These are phyloP conservation scores for Proterorhinus semilunaris DNA, from an alignment of 2,113 vertebrate species.

Conservation along the genomic window DNA sequence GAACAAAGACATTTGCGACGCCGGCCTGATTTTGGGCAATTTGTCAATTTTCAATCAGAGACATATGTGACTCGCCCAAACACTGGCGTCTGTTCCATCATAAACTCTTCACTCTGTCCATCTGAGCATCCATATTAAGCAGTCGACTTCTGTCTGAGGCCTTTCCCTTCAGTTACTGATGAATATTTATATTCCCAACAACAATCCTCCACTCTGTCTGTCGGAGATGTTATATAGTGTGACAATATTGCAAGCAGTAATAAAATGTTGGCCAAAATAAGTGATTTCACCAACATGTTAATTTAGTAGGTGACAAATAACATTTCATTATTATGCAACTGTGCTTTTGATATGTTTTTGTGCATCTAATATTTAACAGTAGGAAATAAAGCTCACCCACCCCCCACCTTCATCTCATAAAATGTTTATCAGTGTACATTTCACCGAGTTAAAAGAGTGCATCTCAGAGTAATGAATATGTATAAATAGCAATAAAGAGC, in stretches of 20 bases:
- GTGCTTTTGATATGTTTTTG: too few species aligned
- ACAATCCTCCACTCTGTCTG: constrained; percentile 10
- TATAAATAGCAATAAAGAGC: too few species aligned
- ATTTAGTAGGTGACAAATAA: background rate
- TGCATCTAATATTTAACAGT: too few species aligned
- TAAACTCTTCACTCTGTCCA: constrained; percentile 31
- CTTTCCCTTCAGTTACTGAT: constrained; percentile 24
- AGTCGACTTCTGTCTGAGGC: constrained; percentile 28
- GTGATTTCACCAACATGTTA: background rate
- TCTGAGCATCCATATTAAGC: constrained; percentile 51
- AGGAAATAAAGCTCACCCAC: too few species aligned
- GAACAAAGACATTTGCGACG: constrained; percentile 46
- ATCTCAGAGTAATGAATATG: too few species aligned
- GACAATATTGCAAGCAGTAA: background rate
- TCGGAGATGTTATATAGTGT: constrained; percentile 5
- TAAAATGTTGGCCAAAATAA: background rate
- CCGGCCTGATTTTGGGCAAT: constrained; percentile 35
- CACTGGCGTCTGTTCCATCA: constrained; percentile 25
- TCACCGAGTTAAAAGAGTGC: too few species aligned
- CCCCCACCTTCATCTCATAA: too few species aligned
- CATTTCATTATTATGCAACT: too few species aligned
- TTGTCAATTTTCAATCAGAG: constrained; percentile 36
- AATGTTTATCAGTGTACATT: too few species aligned
- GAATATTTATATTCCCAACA: constrained; percentile 32
- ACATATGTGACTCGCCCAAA: constrained; percentile 44